These are phyloP conservation scores for Manis crassicaudata DNA, from an alignment of 2,797 vertebrate species.

Conservation along the genomic window DNA sequence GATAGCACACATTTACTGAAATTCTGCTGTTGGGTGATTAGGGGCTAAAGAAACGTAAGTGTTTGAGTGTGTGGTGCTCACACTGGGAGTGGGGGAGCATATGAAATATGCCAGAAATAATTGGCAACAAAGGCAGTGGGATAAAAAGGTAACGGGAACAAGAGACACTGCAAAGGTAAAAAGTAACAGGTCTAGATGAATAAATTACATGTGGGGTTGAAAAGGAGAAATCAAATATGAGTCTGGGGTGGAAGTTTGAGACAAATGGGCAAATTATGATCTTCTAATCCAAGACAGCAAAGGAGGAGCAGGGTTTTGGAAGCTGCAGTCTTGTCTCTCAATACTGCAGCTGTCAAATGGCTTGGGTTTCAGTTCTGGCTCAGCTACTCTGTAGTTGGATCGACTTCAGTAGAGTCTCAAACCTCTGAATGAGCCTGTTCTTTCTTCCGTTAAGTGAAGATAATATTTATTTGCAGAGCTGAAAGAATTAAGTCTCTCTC, in stretches of 20 bases:
- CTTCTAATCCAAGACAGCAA: neutral
- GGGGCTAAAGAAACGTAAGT: neutral
- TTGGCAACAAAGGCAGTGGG: neutral
- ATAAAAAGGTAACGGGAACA: neutral
- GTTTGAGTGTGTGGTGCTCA: neutral
- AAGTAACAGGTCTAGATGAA: neutral
- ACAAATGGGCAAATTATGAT: neutral
- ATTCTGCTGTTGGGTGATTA: neutral
- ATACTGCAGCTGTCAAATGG: neutral
- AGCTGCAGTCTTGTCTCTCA: neutral
- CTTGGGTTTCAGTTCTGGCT: neutral
- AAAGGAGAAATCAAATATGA: neutral
- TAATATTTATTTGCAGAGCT: neutral
- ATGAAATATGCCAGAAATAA: no score
- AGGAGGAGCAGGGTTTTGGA: neutral
- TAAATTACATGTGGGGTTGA: neutral
- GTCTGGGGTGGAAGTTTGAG: neutral
- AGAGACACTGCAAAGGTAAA: neutral
- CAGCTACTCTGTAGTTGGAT: neutral
- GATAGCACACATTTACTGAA: neutral
- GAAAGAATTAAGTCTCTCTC: neutral
- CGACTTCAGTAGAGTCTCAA: neutral
- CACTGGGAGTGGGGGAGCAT: neutral
- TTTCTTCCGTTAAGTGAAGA: neutral
- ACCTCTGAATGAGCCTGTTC: neutral